A percentile compares a stretch with the other conserved stretches of the same genome.
These are phyloP conservation scores for Eospalax fontanierii DNA, from an alignment of 2,797 vertebrate species.

Conservation along the genomic window DNA sequence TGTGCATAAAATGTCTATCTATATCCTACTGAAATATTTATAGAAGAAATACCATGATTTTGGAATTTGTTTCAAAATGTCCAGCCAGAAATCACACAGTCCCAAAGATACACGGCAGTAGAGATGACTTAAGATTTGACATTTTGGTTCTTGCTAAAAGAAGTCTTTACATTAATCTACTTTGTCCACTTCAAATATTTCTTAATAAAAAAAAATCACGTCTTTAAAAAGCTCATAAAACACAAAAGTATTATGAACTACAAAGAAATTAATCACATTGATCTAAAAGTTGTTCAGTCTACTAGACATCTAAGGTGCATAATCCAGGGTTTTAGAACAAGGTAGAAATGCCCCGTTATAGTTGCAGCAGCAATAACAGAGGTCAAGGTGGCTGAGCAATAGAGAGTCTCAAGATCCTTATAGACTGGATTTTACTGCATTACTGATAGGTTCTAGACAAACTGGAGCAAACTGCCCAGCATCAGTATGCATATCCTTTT, in stretches of 20 bases:
- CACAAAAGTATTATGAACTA: not conserved
- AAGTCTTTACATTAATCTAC: not conserved
- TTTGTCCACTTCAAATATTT: conserved; percentile 40
- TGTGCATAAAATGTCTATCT: conserved; percentile 78
- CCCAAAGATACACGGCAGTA: not conserved
- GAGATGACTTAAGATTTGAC: not conserved
- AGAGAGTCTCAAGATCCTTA: not conserved
- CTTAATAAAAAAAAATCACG: conserved; percentile 46
- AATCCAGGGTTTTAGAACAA: not conserved
- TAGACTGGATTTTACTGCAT: not conserved
- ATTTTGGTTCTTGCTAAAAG: not conserved
- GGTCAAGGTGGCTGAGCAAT: not conserved
- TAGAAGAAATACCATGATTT: not conserved
- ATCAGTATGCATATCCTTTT: not conserved
- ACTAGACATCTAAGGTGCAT: not conserved
- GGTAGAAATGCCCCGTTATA: conserved; percentile 21
- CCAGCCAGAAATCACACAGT: not conserved
- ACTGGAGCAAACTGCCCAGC: not conserved
- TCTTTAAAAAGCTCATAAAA: conserved; percentile 42
- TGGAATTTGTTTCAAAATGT: conserved; percentile 67
- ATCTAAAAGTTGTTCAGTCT: conserved; percentile 3
- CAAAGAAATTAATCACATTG: conserved; percentile 59
- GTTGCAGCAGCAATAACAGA: not conserved
- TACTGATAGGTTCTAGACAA: not conserved
- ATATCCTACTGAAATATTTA: conserved; percentile 32